Conservation (phyloP, 2,888 invertebrate species). For the Sinohyriopsis cumingii region DNA sequence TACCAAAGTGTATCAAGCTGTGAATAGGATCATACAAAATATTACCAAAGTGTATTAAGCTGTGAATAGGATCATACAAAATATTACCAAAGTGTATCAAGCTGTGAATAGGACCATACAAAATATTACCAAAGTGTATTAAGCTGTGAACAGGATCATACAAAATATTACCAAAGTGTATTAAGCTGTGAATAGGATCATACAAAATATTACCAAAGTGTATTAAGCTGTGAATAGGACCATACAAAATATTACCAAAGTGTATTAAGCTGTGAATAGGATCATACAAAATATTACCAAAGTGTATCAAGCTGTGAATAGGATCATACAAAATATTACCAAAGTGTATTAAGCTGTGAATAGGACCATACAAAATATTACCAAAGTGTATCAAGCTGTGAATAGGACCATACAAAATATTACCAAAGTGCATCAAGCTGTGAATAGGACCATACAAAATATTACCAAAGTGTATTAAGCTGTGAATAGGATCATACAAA, state of each 20-base stretch:
- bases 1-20: slow-evolving; percentile 8
- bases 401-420: neutral
- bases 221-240: slow-evolving; percentile 7
- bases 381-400: slow-evolving; percentile 8
- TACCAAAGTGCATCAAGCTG: slow-evolving; percentile 8
- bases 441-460: neutral
- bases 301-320: slow-evolving; percentile 12
- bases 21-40: neutral
- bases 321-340: too few relatives aligned
- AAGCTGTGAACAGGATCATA: slow-evolving; percentile 6
- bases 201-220: neutral
- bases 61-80: slow-evolving; percentile 1
- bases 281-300: too few relatives aligned
- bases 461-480: slow-evolving; percentile 5
- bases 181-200: slow-evolving; percentile 7
- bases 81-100: slow-evolving; percentile 3
- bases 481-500: slow-evolving; percentile 1
- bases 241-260: neutral
- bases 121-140: slow-evolving; percentile 1
- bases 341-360: slow-evolving; percentile 12
- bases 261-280: slow-evolving; percentile 8
- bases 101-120: slow-evolving; percentile 3
- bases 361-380: too few relatives aligned
- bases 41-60: slow-evolving; percentile 5
- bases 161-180: neutral